Base-by-base conservation (phyloP, 2,888 invertebrate genomes). In the Cremastobaeus sp. region DNA sequence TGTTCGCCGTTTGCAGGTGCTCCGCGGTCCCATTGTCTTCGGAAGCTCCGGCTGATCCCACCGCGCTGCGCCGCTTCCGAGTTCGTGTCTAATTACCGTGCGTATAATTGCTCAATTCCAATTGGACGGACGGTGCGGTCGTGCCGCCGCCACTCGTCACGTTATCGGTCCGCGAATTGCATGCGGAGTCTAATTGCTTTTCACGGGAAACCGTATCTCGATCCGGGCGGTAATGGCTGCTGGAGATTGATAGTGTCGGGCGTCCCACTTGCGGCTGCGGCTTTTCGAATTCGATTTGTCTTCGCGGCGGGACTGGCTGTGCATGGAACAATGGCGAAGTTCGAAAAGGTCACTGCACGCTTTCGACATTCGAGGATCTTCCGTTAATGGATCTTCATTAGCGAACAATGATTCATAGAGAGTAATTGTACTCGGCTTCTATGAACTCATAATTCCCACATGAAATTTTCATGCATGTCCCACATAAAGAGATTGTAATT, bases 1-100 rank as follows among this genome's bases (percentile, higher is more conserved):
- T 81, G 83, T 81, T 83, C 72, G 76, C 81, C 80, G 81, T 84
- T 83, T 45, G 8, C 34, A 50, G 17, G 82, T 82, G 79, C 81
- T 62, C 71, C 68, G 47, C 73, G 77, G 70, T 74, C 80, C 81
- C 79, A 84, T 85, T 84, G 84, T 84, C 82, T 81, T 66, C 57
- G 45, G 17, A 20, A 43, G 34, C 32, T 45, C 41, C 15, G 55
- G 43, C 17, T 47, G 37, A 28, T 57, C 39, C 64, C 48, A 3
- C 25, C 25, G 4, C 25, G 4, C 25, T 8, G 4, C 8, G 4
- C 25, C 77, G 78, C 78, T 80, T 74, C 66, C 66, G 59, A 52
- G 65, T 60, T 72, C 47, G 48, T 41, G 66, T 34, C 48, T 72
- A 72, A 72, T 72, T 72, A 55, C 39, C 41, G 17, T 50, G 32